Percentiles rank a stretch among this genome's conserved stretches.
Evolutionary conservation across 2,113 vertebrate species (phyloP).

Genomic region (Tupaia tana): DNA sequence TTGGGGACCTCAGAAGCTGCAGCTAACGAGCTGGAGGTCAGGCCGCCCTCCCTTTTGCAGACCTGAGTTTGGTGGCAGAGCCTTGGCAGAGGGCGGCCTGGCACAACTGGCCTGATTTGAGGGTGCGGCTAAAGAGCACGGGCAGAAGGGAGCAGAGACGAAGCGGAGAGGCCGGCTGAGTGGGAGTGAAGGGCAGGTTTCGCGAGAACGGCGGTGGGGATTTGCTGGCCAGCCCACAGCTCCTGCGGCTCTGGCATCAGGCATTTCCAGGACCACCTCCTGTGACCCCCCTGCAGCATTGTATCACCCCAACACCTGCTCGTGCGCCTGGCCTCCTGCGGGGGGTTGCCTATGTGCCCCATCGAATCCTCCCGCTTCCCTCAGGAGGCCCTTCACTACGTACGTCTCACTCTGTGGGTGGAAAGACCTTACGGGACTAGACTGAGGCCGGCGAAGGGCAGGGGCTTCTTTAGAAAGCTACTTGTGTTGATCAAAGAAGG

Average conservation of each 20-base stretch:
- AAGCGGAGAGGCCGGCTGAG: accelerated
- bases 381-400: neutral
- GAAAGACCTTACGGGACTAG: neutral
- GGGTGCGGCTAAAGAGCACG: neutral
- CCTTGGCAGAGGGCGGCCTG: neutral
- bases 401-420: neutral
- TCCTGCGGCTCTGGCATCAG: neutral
- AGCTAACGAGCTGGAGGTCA: constrained; percentile 20
- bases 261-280: neutral
- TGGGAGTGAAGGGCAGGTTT: neutral
- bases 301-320: too few relatives aligned
- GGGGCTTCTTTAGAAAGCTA: neutral
- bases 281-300: too few relatives aligned
- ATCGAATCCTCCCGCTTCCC: neutral
- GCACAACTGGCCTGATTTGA: neutral
- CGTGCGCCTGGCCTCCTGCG: neutral
- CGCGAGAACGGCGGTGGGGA: neutral
- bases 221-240: neutral
- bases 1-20: neutral
- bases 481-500: neutral
- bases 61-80: neutral
- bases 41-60: neutral
- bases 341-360: neutral
- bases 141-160: neutral
- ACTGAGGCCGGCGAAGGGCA: neutral